Evolutionary conservation across 2,888 invertebrate genomes (phyloP).

Genomic region (Scaptomyza caliginosa): DNA sequence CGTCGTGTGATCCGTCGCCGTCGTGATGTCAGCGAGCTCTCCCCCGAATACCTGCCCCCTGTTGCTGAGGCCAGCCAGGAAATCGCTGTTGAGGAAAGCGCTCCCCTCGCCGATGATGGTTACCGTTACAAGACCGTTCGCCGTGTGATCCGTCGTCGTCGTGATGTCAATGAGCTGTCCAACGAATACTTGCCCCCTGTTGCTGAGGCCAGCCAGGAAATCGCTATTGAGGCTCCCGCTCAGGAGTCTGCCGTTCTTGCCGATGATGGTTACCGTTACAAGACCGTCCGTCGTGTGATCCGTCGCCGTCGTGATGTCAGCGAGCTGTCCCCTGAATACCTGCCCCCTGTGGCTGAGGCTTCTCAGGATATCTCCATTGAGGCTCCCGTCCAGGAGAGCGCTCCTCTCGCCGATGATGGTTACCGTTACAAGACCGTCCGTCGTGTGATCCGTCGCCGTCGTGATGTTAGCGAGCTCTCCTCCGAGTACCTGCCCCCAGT

Average conservation of each 20-base stretch:
- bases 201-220: conserved; percentile 34
- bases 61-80: conserved; percentile 22
- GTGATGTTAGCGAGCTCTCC: conserved; percentile 73
- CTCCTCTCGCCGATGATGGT: conserved; percentile 53
- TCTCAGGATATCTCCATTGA: conserved; percentile 41
- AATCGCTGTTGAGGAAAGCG: conserved; percentile 27
- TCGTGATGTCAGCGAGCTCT: conserved; percentile 72
- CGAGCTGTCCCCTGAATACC: conserved; percentile 66
- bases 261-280: conserved; percentile 74
- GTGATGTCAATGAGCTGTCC: conserved; percentile 52
- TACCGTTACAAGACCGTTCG: conserved; percentile 69
- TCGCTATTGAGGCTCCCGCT: too few species aligned
- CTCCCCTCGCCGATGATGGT: conserved; percentile 55
- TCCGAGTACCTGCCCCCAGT: conserved; percentile 70
- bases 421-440: conserved; percentile 77
- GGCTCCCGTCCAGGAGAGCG: conserved; percentile 34
- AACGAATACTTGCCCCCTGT: conserved; percentile 56
- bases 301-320: conserved; percentile 77
- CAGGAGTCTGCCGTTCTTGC: too few species aligned
- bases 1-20: conserved; percentile 71
- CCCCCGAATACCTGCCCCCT: conserved; percentile 53
- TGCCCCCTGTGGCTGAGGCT: conserved; percentile 64
- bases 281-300: conserved; percentile 67
- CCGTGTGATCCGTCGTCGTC: conserved; percentile 56
- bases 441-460: conserved; percentile 59